Evolutionary conservation across 2,888 invertebrate species (phyloP), one percentile per base, ranked within the genome.

Genomic region (Gandaritis pyraliata): DNA sequence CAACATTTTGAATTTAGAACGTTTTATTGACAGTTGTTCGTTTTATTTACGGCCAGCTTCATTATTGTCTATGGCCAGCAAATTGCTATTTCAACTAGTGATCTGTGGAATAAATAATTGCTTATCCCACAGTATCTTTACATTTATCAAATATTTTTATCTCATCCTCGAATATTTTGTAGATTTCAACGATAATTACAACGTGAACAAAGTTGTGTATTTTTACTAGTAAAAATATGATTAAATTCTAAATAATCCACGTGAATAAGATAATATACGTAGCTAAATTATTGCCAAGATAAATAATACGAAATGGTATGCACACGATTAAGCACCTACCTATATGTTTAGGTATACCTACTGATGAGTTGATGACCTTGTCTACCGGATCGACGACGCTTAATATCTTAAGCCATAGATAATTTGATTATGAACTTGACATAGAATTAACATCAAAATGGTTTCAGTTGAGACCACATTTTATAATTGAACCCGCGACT

Each of bases 1-100:
- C 66, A 68, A 68, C 66, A 66, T 70, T 64, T 58, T 68, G 63
- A 65, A 65, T 66, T 68, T 67, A 66, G 67, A 70, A 63, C 62
- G 63, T 65, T 18, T 61, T 56, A 56, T 48, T 16, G 16, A 7
- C 29, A 11, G 15, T 41, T 47, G 52, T 45, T 52, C 36, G 36
- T 29, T 43, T 29, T 50, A 18, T 38, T 46, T 48, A 13, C 46
- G 30, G 41, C 41, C 57, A 46, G 16, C n/a, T n/a, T n/a, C n/a
- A n/a, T n/a, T n/a, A n/a, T n/a, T n/a, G n/a, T n/a, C n/a, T n/a
- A n/a, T n/a, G n/a, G n/a, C n/a, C n/a, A n/a, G n/a, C n/a, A n/a
- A n/a, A n/a, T n/a, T n/a, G n/a, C n/a, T n/a, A n/a, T n/a, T n/a
- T n/a, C n/a, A n/a, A n/a, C n/a, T n/a, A n/a, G n/a, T n/a, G n/a